Evolutionary conservation across 2,888 invertebrate genomes (phyloP).

Genomic region (Pristionchus mayeri): DNA sequence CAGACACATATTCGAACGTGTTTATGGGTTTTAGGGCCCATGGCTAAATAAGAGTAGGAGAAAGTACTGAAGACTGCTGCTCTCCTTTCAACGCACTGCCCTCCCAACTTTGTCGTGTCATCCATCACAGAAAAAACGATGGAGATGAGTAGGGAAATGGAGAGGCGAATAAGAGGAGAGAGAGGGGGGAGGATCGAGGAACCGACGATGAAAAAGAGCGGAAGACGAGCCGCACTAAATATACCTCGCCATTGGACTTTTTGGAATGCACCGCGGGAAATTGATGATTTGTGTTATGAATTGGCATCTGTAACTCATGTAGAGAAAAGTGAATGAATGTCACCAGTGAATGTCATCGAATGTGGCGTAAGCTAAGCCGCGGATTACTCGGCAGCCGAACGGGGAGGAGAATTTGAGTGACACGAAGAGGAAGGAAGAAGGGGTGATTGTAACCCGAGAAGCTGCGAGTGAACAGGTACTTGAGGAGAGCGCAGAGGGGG

Average conservation of each 20-base stretch:
- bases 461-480: constrained; percentile 44
- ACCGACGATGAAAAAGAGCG: neutral
- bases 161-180: neutral
- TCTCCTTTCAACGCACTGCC: neutral
- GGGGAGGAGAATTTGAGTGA: constrained; percentile 2
- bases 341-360: neutral
- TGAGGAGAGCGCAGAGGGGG: neutral
- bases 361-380: neutral
- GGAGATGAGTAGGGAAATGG: constrained; percentile 37
- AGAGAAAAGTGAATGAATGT: too few relatives aligned
- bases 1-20: too few relatives aligned
- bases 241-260: neutral
- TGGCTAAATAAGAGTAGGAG: neutral
- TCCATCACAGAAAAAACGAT: constrained; percentile 39
- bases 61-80: neutral
- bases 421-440: neutral
- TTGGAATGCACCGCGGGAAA: neutral
- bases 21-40: too few relatives aligned
- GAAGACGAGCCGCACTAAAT: constrained; percentile 20
- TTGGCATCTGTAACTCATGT: too few relatives aligned
- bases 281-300: too few relatives aligned
- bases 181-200: neutral
- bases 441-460: constrained; percentile 41
- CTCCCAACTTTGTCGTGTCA: constrained; percentile 37
- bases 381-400: constrained; percentile 6